phyloP scores from a whole-genome alignment of 2,113 vertebrate genomes.

The Polypterus bichir region DNA sequence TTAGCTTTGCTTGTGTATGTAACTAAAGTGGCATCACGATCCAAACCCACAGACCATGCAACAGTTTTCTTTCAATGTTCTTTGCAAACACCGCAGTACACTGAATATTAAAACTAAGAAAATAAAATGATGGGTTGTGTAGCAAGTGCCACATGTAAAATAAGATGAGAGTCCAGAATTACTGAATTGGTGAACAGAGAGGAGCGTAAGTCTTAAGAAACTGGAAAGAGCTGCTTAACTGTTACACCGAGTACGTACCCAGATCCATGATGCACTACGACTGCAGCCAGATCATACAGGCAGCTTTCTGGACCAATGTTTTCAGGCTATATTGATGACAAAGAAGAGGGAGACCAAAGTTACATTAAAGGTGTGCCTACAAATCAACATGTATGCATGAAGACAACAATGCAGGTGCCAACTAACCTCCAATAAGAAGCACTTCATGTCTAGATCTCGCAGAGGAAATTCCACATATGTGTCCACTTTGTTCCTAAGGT shows the following conservation, averaged over 20 bases:
- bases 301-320: constrained; percentile 72
- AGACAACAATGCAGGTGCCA: too few relatives aligned
- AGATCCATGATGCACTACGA: constrained; percentile 93
- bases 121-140: too few relatives aligned
- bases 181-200: too few relatives aligned
- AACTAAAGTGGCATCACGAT: too few relatives aligned
- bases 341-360: neutral
- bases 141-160: too few relatives aligned
- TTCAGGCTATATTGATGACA: constrained; percentile 55
- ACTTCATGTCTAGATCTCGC: constrained; percentile 81
- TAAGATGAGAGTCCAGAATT: too few relatives aligned
- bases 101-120: too few relatives aligned
- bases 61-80: too few relatives aligned
- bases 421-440: constrained; percentile 83
- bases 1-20: too few relatives aligned
- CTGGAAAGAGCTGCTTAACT: neutral
- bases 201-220: too few relatives aligned
- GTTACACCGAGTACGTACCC: constrained; percentile 61
- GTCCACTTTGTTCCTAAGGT: constrained; percentile 93
- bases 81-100: too few relatives aligned
- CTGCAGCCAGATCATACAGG: constrained; percentile 82
- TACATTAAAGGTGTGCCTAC: neutral
- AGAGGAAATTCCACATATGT: constrained; percentile 92
- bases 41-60: too few relatives aligned
- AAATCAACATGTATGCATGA: neutral